Percentiles rank a stretch among this genome's conserved stretches.
phyloP scores from a whole-genome alignment of 2,113 vertebrate genomes.

The Lipophrys pholis region DNA sequence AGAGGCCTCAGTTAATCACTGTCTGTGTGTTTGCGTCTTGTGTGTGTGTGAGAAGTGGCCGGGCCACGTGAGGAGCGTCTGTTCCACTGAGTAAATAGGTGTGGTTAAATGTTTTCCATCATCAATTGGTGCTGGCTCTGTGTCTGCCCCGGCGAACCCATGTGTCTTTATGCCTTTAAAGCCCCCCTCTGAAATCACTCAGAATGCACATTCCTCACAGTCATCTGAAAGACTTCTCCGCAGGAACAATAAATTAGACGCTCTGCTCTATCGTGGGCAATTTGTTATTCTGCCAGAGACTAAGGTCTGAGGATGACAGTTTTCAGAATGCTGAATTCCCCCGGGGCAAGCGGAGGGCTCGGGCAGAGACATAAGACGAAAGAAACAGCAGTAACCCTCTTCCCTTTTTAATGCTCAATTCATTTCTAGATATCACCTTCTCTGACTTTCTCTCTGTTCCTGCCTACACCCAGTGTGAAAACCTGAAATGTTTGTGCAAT shows the following conservation, averaged over 20 bases:
- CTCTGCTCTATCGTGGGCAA: constrained; percentile 60
- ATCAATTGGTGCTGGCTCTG: constrained; percentile 5
- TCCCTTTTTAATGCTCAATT: constrained; percentile 42
- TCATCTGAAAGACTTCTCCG: constrained; percentile 56
- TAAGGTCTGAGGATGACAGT: constrained; percentile 28
- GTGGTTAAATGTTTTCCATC: constrained; percentile 32
- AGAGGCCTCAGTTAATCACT: constrained; percentile 1
- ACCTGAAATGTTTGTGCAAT: constrained; percentile 1
- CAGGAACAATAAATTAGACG: constrained; percentile 57
- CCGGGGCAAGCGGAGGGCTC: constrained; percentile 6
- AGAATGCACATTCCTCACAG: constrained; percentile 35
- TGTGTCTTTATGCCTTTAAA: constrained; percentile 7
- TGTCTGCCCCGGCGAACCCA: constrained; percentile 12
- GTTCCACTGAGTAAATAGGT: constrained; percentile 12
- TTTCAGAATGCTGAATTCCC: constrained; percentile 26
- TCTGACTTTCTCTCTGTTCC: constrained; percentile 47
- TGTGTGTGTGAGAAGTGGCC: constrained; percentile 7
- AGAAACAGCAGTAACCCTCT: constrained; percentile 33
- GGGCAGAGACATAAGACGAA: constrained; percentile 23
- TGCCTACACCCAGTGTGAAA: constrained; percentile 17
- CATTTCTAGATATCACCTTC: constrained; percentile 74
- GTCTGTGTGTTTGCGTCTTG: neutral
- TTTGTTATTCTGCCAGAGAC: constrained; percentile 41
- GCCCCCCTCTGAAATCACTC: constrained; percentile 27
- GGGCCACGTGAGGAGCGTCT: neutral